These are phyloP conservation scores for Cyanoramphus novaezelandiae DNA, from an alignment of 2,113 vertebrate species.

Conservation along the genomic window DNA sequence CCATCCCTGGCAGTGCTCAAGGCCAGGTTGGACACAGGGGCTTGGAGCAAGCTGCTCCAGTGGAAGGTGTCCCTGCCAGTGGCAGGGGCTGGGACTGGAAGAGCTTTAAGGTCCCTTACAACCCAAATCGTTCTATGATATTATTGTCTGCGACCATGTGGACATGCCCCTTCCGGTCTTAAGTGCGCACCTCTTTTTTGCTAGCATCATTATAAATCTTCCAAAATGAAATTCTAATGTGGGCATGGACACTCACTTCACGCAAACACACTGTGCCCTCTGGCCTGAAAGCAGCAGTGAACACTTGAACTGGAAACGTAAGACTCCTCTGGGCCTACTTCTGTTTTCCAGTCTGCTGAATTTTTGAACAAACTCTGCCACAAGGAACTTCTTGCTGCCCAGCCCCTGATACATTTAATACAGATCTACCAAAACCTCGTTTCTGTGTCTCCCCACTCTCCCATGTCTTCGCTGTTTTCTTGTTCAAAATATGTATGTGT, in stretches of 20 bases:
- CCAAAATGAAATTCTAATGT: slow-evolving; percentile 10
- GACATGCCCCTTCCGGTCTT: neutral
- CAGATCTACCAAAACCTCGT: neutral
- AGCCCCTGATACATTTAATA: neutral
- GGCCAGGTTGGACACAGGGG: no score
- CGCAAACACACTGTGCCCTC: neutral
- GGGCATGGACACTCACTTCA: slow-evolving; percentile 13
- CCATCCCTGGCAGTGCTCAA: no score
- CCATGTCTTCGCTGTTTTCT: neutral
- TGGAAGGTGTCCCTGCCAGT: no score
- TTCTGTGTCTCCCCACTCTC: neutral
- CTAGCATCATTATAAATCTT: neutral
- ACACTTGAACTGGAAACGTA: slow-evolving; percentile 30
- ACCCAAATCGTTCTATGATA: no score
- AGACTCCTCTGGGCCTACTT: slow-evolving; percentile 19
- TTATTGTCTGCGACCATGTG: neutral
- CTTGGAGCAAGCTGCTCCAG: no score
- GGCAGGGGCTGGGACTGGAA: no score
- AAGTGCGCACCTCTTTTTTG: neutral
- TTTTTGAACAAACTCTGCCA: neutral
- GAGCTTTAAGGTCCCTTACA: no score
- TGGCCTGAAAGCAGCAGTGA: slow-evolving; percentile 19
- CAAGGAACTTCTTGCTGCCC: neutral
- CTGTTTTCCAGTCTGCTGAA: slow-evolving; percentile 36
- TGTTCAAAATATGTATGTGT: neutral